Base-by-base conservation (phyloP, 2,113 vertebrate species). In the Corvus hawaiiensis region DNA sequence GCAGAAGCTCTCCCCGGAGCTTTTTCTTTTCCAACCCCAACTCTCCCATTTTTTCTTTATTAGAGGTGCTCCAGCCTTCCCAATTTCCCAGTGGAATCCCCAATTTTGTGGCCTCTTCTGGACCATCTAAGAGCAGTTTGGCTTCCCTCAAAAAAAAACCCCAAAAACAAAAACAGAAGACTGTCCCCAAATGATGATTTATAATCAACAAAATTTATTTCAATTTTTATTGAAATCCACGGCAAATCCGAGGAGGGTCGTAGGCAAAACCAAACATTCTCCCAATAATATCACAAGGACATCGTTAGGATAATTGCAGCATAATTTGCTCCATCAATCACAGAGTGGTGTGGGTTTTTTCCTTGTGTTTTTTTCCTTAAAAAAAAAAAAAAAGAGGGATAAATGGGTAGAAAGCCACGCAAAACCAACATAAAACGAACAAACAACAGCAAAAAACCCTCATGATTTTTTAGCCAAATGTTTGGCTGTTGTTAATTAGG, bases 401-500 rank as follows among this genome's bases (percentile, higher is more conserved):
- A 89, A 95, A 90, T 71, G 73, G 90, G 78, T 68, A 88, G 92
- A 95, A 96, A 95, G 43, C 82, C 64, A 84, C 2, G 4, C 21
- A 86, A 87, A 94, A 80, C 23, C 87, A 89, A 58, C 63, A n/a
- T 71, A 83, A 94, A 94, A 15, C 71, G 93, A 94, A 92, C 68
- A 82, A 93, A 56, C 55, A 67, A 54, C 72, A 69, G 68, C 64
- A 72, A 92, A 96, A 89, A 90, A 26, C 30, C 94, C 71, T 93
- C 64, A 52, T 33, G 59, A 68, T 28, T 77, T 95, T 95, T 86
- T 80, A 92, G 94, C 95, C 86, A 95, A 94, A 83, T 81, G 78
- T 89, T 86, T 84, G 76, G 82, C 91, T 95, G 89, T 71, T 84
- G 87, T 69, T 93, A 94, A 87, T 97, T 92, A 74, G 32, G 85